phyloP scores from a whole-genome alignment of 2,797 vertebrate genomes.

The Macroramphosus scolopax region DNA sequence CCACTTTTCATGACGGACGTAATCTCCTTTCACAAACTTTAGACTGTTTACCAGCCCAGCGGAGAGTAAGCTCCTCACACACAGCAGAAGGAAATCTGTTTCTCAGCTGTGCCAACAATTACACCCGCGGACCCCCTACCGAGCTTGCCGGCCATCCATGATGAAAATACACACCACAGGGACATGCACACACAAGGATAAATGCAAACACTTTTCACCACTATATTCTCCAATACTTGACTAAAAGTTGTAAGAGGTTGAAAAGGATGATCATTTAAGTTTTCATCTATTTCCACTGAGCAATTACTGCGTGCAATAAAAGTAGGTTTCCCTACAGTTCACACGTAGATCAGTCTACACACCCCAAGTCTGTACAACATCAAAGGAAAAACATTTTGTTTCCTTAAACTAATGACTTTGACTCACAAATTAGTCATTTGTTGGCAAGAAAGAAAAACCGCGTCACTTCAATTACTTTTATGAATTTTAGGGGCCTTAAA shows the following conservation, averaged over 20 bases:
- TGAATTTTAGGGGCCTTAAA: too few species aligned
- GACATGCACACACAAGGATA: constrained; percentile 16
- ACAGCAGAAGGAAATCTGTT: constrained; percentile 41
- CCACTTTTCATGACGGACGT: constrained; percentile 75
- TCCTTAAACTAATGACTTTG: too few species aligned
- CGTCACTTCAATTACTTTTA: too few species aligned
- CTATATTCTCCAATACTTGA: constrained; percentile 11
- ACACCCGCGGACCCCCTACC: constrained; percentile 24
- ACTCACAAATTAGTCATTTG: neutral
- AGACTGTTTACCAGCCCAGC: constrained; percentile 54
- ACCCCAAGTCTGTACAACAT: neutral
- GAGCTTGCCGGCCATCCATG: constrained; percentile 19
- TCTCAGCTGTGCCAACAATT: constrained; percentile 43
- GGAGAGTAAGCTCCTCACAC: constrained; percentile 47
- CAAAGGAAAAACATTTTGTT: neutral
- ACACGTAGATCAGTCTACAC: constrained; percentile 1
- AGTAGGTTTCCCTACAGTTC: constrained; percentile 2
- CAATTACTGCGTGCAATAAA: constrained; percentile 2
- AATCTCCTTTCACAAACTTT: constrained; percentile 66
- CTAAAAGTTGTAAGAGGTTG: constrained; percentile 7
- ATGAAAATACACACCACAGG: constrained; percentile 10
- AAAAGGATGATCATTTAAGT: neutral
- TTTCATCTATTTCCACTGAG: constrained; percentile 9
- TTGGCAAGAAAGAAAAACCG: too few species aligned
- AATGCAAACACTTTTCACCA: constrained; percentile 19